Evolutionary conservation across 1,140 invertebrate species (phyloP).

Genomic region (Bombus waltoni): DNA sequence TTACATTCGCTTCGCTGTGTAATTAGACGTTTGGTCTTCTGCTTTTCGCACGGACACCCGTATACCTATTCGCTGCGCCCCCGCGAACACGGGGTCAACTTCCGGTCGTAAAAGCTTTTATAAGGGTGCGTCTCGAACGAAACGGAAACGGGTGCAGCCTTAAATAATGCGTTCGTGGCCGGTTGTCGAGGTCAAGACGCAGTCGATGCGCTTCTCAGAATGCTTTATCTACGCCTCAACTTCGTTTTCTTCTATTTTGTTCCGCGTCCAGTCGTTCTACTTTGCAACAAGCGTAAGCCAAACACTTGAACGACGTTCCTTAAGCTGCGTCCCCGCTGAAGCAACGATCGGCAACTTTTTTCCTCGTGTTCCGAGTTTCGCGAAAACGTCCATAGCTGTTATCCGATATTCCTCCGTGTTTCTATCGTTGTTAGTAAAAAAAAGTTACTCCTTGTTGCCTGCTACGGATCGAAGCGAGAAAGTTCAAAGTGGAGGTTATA

Average conservation of each 20-base stretch:
- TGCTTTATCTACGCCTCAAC: background rate
- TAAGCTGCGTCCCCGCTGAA: no score
- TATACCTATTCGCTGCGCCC: constrained; percentile 23
- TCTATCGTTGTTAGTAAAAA: no score
- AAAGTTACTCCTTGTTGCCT: no score
- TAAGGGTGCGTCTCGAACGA: constrained; percentile 71
- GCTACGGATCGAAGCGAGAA: no score
- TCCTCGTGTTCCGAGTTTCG: no score
- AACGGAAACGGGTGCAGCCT: constrained; percentile 67
- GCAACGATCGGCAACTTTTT: no score
- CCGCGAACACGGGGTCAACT: constrained; percentile 68
- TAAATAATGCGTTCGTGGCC: constrained; percentile 40
- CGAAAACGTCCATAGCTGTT: no score
- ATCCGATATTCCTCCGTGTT: no score
- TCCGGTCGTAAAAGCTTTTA: constrained; percentile 75
- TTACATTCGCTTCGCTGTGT: constrained; percentile 24
- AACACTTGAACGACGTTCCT: no score
- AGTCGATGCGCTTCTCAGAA: constrained; percentile 6
- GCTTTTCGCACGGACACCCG: constrained; percentile 26
- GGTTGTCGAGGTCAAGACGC: constrained; percentile 37
- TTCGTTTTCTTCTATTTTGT: background rate
- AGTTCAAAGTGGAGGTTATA: no score
- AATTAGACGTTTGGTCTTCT: constrained; percentile 21
- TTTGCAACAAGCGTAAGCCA: background rate
- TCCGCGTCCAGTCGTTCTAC: background rate